phyloP scores from a whole-genome alignment of 2,797 vertebrate species.

The Avahi laniger region DNA sequence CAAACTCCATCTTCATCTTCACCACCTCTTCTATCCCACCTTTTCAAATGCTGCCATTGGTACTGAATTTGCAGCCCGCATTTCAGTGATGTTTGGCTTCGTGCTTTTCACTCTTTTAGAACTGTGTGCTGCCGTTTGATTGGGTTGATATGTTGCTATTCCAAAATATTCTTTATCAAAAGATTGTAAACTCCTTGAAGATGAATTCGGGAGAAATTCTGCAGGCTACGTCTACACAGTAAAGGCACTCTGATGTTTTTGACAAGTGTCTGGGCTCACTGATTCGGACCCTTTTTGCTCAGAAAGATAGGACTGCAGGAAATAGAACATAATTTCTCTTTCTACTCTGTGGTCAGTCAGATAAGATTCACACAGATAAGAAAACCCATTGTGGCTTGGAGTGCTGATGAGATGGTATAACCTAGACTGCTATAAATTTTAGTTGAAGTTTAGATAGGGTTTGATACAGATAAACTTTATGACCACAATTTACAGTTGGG shows the following conservation, averaged over 20 bases:
- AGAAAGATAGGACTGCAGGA: slow-evolving; percentile 58
- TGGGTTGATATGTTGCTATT: not conserved
- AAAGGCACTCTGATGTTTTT: not conserved
- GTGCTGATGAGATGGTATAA: slow-evolving; percentile 21
- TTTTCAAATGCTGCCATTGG: not conserved
- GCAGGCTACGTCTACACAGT: not conserved
- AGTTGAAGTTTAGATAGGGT: slow-evolving; percentile 60
- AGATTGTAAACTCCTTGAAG: slow-evolving; percentile 30
- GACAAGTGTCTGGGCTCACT: slow-evolving; percentile 42
- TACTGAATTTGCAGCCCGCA: not conserved
- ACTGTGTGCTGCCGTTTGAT: not conserved
- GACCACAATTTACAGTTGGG: slow-evolving; percentile 58
- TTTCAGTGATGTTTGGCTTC: not conserved
- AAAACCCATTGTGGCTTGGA: not conserved
- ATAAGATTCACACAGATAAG: slow-evolving; percentile 72
- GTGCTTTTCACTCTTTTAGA: not conserved
- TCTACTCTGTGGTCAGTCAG: slow-evolving; percentile 52
- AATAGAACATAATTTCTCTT: slow-evolving; percentile 56
- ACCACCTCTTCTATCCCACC: not conserved
- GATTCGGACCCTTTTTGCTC: slow-evolving; percentile 26
- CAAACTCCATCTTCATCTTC: not conserved
- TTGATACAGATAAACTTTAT: slow-evolving; percentile 68
- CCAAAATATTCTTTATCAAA: slow-evolving; percentile 30
- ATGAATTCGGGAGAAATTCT: slow-evolving; percentile 37
- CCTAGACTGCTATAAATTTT: slow-evolving; percentile 45